Conservation (phyloP, 2,888 invertebrate genomes). For the Mantis religiosa region DNA sequence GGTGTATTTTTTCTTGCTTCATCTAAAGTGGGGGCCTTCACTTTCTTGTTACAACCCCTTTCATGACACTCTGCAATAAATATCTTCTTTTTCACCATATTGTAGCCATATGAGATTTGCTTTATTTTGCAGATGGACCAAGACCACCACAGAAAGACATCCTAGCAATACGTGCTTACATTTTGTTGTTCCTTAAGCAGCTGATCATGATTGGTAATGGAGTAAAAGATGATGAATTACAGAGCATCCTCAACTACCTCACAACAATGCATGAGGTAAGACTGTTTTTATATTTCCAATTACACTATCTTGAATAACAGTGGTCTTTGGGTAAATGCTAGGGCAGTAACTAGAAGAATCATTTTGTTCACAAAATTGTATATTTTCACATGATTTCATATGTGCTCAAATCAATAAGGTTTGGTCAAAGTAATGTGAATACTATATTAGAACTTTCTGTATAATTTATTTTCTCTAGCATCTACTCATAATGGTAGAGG, state of each 20-base stretch:
- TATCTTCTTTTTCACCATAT: neutral
- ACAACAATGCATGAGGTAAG: conserved; percentile 94
- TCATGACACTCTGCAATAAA: neutral
- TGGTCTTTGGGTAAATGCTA: no score
- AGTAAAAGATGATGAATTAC: conserved; percentile 96
- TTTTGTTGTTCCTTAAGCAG: conserved; percentile 91
- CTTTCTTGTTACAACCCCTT: neutral
- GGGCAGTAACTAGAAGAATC: no score
- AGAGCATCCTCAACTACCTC: conserved; percentile 95
- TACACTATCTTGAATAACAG: no score
- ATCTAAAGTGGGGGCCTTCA: no score
- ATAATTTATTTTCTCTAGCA: no score
- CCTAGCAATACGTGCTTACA: conserved; percentile 88
- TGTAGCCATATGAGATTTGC: neutral
- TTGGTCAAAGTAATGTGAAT: no score
- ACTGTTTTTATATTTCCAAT: neutral
- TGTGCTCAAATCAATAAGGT: no score
- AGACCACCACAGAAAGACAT: conserved; percentile 93
- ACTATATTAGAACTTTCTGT: no score
- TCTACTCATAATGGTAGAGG: no score
- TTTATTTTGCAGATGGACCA: conserved; percentile 72
- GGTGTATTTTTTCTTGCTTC: no score
- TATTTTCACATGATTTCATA: no score
- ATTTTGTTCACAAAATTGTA: no score
- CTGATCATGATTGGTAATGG: conserved; percentile 95